Conservation (phyloP, 2,888 invertebrate species). For the Apodemia duryi region DNA sequence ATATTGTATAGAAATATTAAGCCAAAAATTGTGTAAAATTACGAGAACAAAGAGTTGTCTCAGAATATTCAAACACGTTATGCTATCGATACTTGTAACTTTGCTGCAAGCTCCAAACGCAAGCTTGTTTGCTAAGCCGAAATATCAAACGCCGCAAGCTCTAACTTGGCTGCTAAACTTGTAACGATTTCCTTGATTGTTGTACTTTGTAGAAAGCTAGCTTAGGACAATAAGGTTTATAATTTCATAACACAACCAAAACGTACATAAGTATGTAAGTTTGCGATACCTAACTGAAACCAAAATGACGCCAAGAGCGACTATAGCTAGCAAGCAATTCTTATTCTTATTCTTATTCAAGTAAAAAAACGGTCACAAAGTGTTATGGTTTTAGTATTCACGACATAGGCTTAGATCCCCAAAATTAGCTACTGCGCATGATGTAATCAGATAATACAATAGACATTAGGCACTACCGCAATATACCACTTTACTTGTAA, state of each 20-base stretch:
- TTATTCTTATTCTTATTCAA: too few relatives aligned
- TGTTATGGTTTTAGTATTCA: too few relatives aligned
- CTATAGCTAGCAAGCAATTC: too few relatives aligned
- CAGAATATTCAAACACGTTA: constrained; percentile 46
- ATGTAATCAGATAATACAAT: too few relatives aligned
- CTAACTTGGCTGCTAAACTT: constrained; percentile 38
- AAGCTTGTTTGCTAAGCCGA: constrained; percentile 45
- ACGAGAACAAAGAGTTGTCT: constrained; percentile 42
- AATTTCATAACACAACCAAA: not conserved
- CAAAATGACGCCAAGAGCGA: not conserved
- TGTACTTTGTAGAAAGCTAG: not conserved
- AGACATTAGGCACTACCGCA: too few relatives aligned
- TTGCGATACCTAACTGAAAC: not conserved
- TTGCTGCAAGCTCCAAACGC: constrained; percentile 36
- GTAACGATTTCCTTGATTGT: not conserved
- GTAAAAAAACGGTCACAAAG: too few relatives aligned
- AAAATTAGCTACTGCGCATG: too few relatives aligned
- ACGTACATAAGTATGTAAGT: not conserved
- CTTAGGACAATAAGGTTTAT: not conserved
- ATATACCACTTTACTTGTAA: too few relatives aligned
- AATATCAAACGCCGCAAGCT: constrained; percentile 48
- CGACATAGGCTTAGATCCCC: too few relatives aligned
- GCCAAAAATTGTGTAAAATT: not conserved
- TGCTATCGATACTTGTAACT: constrained; percentile 50
- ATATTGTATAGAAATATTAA: not conserved